Base-by-base conservation (phyloP, 2,888 invertebrate genomes). In the Lordiphosa andalusiaca region DNA sequence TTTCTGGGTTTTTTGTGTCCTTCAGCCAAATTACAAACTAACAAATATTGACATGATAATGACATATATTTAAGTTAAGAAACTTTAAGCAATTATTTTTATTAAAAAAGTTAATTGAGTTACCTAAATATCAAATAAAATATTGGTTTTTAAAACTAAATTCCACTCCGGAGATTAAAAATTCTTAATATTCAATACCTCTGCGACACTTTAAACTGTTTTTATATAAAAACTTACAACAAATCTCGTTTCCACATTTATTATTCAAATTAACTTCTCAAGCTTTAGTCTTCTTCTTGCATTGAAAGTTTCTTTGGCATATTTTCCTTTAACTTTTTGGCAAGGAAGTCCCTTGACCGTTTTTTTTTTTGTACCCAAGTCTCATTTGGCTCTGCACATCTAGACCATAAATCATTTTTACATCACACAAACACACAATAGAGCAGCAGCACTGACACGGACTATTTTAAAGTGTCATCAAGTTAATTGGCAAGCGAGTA, bases 381-480 rank as follows among this genome's bases (percentile, higher is more conserved):
- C 44, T 58, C 59, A 47, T 55, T 60, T 33, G 53, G 52, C 35
- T 49, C 57, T 53, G 46, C 60, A 70, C 58, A 50, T 54, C 48
- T 57, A 48, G 38, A 12, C 33, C 13, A 71, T 71, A 67, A 74
- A 63, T 63, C 59, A 57, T 55, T 46, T 48, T 68, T 63, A 53
- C 42, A 71, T 35, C 23, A 51, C 19, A 47, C 39, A 46, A 19
- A 48, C 35, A 42, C 12, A 16, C 25, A 53, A 44, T 46, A 48
- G 30, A 12, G n/a, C 6, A 35, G 37, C 36, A 51, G n/a, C 21
- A 3, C 30, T 2, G 16, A 16, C 30, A 12, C 46, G 30, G 25
- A 16, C 38, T 59, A 72, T 75, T 36, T 75, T 56, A 57, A 69
- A 75, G 69, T 69, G 68, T 59, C 82, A 73, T 76, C 58, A 68